Conservation (phyloP, 2,888 invertebrate species). For the Diaphora mendica region DNA sequence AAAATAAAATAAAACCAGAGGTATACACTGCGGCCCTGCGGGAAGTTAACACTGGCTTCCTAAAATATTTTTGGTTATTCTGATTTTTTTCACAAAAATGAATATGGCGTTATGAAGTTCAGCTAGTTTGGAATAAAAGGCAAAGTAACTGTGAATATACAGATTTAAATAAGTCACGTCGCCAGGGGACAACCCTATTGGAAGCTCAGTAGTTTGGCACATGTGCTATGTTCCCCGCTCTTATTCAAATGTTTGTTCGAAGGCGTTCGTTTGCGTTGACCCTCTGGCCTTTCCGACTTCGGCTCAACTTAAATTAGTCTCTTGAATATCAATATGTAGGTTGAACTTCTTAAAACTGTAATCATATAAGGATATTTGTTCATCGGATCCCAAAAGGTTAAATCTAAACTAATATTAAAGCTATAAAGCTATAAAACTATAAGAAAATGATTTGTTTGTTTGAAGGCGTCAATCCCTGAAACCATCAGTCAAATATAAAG, state of each 20-base stretch:
- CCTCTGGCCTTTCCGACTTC: not conserved
- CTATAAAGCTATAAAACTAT: too few relatives aligned
- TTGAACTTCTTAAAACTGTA: constrained; percentile 4
- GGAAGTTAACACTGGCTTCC: too few relatives aligned
- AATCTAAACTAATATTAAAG: not conserved
- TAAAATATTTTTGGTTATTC: too few relatives aligned
- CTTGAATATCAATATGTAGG: not conserved
- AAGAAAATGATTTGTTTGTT: too few relatives aligned
- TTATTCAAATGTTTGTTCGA: constrained; percentile 40
- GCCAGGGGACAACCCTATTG: constrained; percentile 10
- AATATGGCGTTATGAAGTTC: too few relatives aligned
- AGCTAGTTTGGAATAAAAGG: too few relatives aligned
- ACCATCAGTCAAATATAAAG: not conserved
- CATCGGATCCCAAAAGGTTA: not conserved
- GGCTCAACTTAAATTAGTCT: not conserved
- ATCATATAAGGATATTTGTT: not conserved
- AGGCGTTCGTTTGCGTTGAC: constrained; percentile 22
- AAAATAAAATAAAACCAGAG: too few relatives aligned
- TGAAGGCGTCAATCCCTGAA: too few relatives aligned
- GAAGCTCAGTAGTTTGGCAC: constrained; percentile 15
- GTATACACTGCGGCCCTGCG: too few relatives aligned
- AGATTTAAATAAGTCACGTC: not conserved
- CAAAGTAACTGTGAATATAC: too few relatives aligned
- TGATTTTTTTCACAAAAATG: too few relatives aligned
- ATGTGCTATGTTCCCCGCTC: constrained; percentile 22